Evolutionary conservation across 1,140 invertebrate genomes (phyloP).

Genomic region (Phenacoccus solenopsis): DNA sequence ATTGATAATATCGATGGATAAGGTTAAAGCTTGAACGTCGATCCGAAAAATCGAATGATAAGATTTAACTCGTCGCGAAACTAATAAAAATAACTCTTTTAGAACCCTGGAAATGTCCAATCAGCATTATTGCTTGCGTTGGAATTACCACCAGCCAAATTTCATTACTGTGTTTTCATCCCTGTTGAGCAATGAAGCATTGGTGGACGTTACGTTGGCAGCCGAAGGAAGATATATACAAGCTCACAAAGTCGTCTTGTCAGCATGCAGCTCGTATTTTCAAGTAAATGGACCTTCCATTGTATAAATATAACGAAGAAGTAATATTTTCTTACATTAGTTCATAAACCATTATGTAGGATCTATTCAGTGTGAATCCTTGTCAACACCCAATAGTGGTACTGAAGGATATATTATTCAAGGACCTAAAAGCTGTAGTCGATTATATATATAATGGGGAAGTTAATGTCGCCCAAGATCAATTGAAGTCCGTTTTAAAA

Average conservation of each 20-base stretch:
- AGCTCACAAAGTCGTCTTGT: slow-evolving; percentile 73
- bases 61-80: not conserved
- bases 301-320: not conserved
- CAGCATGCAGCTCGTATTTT: slow-evolving; percentile 77
- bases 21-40: not conserved
- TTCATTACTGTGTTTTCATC: slow-evolving; percentile 74
- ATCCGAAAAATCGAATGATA: not conserved
- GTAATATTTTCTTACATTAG: not conserved
- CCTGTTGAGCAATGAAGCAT: slow-evolving; percentile 60
- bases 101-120: slow-evolving; percentile 34
- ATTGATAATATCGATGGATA: not conserved
- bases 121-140: slow-evolving; percentile 74
- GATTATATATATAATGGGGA: slow-evolving; percentile 88
- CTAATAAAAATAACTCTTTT: not conserved
- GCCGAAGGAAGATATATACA: slow-evolving; percentile 70
- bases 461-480: slow-evolving; percentile 78
- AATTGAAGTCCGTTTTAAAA: slow-evolving; percentile 69
- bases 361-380: slow-evolving; percentile 67
- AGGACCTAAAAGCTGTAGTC: slow-evolving; percentile 74
- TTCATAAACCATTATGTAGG: slow-evolving; percentile 43
- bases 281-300: slow-evolving; percentile 39
- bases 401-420: slow-evolving; percentile 73
- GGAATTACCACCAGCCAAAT: slow-evolving; percentile 82
- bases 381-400: slow-evolving; percentile 83
- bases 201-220: slow-evolving; percentile 76